These are phyloP conservation scores for Helostoma temminkii DNA, from an alignment of 2,797 vertebrate genomes.

Conservation along the genomic window DNA sequence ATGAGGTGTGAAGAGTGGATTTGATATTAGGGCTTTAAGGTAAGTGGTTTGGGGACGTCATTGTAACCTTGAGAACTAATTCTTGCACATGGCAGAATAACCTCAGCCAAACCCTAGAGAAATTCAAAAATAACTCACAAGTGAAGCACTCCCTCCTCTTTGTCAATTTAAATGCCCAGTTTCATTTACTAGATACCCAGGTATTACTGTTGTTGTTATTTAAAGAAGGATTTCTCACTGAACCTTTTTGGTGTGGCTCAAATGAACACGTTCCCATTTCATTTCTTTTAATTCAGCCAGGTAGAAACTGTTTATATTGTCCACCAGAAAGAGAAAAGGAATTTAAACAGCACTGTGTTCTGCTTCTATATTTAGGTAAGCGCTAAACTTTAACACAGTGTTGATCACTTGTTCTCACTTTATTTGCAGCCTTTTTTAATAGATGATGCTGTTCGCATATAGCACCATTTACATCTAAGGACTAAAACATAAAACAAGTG, in stretches of 20 bases:
- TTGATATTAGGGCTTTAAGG: constrained; percentile 43
- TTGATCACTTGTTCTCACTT: not conserved
- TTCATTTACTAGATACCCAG: not conserved
- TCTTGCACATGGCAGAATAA: constrained; percentile 24
- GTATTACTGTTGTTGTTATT: not conserved
- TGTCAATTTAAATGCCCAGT: constrained; percentile 26
- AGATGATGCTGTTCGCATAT: too few species aligned
- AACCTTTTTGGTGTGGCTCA: not conserved
- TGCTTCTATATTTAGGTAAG: not conserved
- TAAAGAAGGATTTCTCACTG: not conserved
- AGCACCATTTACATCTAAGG: not conserved
- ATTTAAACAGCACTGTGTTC: not conserved
- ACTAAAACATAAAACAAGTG: not conserved
- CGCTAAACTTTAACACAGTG: not conserved
- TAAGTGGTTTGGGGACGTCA: constrained; percentile 47
- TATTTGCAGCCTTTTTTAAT: not conserved
- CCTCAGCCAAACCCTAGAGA: constrained; percentile 26
- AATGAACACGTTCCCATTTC: not conserved
- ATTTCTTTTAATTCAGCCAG: not conserved
- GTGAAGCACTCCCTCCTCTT: constrained; percentile 5
- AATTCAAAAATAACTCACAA: constrained; percentile 33
- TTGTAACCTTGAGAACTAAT: constrained; percentile 52
- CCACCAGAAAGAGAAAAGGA: not conserved
- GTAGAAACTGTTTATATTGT: not conserved
- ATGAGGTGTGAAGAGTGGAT: constrained; percentile 27